Evolutionary conservation across 2,888 invertebrate genomes (phyloP).

Genomic region (Carpatolechia fugitivella): DNA sequence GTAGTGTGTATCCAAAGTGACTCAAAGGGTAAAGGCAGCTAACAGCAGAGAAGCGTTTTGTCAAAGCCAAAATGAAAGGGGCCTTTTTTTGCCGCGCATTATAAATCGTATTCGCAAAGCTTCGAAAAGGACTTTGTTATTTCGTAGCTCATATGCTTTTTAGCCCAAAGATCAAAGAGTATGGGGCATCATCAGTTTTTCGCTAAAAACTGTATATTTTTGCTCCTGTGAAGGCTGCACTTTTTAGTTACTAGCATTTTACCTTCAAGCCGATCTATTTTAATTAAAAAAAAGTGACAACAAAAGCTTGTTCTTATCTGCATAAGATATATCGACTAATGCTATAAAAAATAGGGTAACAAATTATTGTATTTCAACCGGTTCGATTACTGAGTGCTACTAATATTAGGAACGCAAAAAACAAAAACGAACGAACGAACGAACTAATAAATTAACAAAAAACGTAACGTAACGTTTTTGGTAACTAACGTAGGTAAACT

Average conservation of each 20-base stretch:
- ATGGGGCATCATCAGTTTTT: slow-evolving; percentile 6
- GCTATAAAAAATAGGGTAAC: too few species aligned
- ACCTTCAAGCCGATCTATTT: too few species aligned
- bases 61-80: slow-evolving; percentile 42
- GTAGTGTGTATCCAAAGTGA: slow-evolving; percentile 15
- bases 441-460: too few species aligned
- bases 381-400: too few species aligned
- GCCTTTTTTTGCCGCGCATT: slow-evolving; percentile 34
- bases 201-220: not conserved
- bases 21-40: slow-evolving; percentile 37
- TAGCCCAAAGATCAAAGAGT: slow-evolving; percentile 14
- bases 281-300: too few species aligned
- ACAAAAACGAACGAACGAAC: too few species aligned
- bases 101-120: slow-evolving; percentile 34
- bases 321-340: too few species aligned
- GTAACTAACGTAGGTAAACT: too few species aligned
- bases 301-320: too few species aligned
- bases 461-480: too few species aligned
- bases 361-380: too few species aligned
- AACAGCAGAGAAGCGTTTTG: slow-evolving; percentile 36
- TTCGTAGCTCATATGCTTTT: slow-evolving; percentile 24
- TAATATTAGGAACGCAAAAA: too few species aligned
- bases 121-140: slow-evolving; percentile 28
- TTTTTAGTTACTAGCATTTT: not conserved
- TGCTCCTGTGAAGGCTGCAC: not conserved